Evolutionary conservation across 1,140 invertebrate species (phyloP).

Genomic region (Probaryconus sp.): DNA sequence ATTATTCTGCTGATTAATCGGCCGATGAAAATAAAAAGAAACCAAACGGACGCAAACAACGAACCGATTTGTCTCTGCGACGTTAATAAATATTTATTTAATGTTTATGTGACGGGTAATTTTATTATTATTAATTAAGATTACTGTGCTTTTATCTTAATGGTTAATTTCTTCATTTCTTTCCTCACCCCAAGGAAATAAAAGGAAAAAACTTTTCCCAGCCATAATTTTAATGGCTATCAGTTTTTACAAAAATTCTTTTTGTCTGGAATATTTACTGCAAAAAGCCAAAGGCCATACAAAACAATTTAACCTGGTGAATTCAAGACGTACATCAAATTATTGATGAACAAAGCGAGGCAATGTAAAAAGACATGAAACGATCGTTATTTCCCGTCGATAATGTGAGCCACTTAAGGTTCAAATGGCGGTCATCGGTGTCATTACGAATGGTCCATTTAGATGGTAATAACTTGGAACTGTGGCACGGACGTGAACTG

Average conservation of each 20-base stretch:
- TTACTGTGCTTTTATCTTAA: too few species aligned
- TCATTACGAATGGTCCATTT: constrained; percentile 70
- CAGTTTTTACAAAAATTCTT: too few species aligned
- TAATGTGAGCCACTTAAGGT: constrained; percentile 67
- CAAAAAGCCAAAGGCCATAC: neutral
- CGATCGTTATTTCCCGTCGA: constrained; percentile 60
- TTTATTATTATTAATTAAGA: too few species aligned
- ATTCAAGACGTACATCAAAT: constrained; percentile 1
- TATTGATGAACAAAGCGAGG: constrained; percentile 11
- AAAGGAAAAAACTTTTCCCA: too few species aligned
- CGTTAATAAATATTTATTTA: too few species aligned
- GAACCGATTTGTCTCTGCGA: too few species aligned
- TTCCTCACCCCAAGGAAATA: too few species aligned
- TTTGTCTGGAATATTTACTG: too few species aligned
- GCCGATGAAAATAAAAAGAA: neutral
- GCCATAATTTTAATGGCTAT: too few species aligned
- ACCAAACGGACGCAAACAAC: neutral
- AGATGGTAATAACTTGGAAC: constrained; percentile 64
- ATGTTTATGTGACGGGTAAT: too few species aligned
- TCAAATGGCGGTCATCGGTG: constrained; percentile 68
- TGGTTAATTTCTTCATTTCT: too few species aligned
- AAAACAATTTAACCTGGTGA: constrained; percentile 3
- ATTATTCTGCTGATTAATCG: constrained; percentile 28
- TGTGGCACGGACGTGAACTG: constrained; percentile 57
- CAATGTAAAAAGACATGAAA: constrained; percentile 13